phyloP scores from a whole-genome alignment of 2,113 vertebrate species.

The Equus quagga region DNA sequence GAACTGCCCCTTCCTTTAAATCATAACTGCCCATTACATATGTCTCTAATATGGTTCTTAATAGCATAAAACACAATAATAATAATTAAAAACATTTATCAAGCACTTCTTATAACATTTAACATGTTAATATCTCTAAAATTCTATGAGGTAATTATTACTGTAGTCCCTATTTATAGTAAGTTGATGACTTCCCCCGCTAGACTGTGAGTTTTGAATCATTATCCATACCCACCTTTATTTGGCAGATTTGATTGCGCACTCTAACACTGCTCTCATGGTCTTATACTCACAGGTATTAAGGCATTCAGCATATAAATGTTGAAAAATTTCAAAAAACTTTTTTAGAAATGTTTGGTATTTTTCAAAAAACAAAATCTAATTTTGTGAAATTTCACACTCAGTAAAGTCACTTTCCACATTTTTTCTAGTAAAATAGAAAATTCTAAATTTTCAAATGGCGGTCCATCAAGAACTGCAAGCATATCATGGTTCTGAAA shows the following conservation, averaged over 20 bases:
- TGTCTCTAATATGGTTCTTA: not conserved
- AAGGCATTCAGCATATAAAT: not conserved
- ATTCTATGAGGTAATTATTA: not conserved
- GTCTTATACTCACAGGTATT: not conserved
- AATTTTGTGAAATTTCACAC: not conserved
- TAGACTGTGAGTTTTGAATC: not conserved
- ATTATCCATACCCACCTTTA: not conserved
- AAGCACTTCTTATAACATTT: not conserved
- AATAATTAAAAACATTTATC: not conserved
- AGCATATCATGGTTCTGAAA: conserved; percentile 5
- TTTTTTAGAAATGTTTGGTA: not conserved
- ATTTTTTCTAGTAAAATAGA: not conserved
- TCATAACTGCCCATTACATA: not conserved
- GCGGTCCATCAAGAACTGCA: not conserved
- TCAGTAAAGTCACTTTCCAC: not conserved
- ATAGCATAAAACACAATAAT: not conserved
- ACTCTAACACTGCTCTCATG: not conserved
- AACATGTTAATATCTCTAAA: not conserved
- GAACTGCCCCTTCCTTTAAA: not conserved
- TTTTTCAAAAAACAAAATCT: not conserved
- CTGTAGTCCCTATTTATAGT: not conserved
- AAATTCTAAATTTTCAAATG: not conserved
- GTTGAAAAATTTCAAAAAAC: not conserved
- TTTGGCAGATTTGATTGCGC: not conserved
- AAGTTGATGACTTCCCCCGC: not conserved